Base-by-base conservation (phyloP, 2,797 vertebrate species). In the Sphenopsis melanotis region DNA sequence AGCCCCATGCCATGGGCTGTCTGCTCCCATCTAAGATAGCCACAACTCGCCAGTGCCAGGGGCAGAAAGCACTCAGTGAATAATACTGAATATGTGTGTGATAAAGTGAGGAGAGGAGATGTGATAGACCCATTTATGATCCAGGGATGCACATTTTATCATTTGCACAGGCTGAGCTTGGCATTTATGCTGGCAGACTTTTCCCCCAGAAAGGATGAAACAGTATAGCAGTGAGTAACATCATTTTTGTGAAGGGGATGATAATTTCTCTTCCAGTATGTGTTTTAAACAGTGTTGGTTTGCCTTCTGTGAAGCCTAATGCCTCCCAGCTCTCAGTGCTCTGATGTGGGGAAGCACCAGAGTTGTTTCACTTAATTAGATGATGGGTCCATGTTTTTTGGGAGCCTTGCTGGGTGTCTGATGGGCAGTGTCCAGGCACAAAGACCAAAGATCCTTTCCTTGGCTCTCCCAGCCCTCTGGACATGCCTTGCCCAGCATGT, bases 261-360 rank as follows among this genome's bases (percentile, higher is more conserved):
- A 32, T 64, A 29, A 49, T 80, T 90, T 94, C 61, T 83, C 52
- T 74, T 57, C 44, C 65, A n/a, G 47, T 34, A 36, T 66, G 26
- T 79, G 41, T 79, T 76, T 90, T 50, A 74, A 88, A 78, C 34
- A 32, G 84, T 90, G 77, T 95, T 95, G 84, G 68, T 95, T 94
- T 39, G 4, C 41, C 68, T 80, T 85, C 74, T 89, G 23, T 72
- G 76, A 57, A 84, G 5, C 63, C 65, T 89, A 30, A 37, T 50
- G 56, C n/a, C 52, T 90, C 47, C 12, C 68, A 74, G 39, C 37
- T 47, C n/a, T 61, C 77, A 42, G 39, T 47, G 61, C 59, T 71
- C 9, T 70, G 55, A 41, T 0, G 0, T 46, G 50, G 27, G 39
- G 42, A 37, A 75, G 53, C 36, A 65, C 24, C 22, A 53, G 60